Base-by-base conservation (phyloP, 2,888 invertebrate genomes). In the Pyrgus malvae region DNA sequence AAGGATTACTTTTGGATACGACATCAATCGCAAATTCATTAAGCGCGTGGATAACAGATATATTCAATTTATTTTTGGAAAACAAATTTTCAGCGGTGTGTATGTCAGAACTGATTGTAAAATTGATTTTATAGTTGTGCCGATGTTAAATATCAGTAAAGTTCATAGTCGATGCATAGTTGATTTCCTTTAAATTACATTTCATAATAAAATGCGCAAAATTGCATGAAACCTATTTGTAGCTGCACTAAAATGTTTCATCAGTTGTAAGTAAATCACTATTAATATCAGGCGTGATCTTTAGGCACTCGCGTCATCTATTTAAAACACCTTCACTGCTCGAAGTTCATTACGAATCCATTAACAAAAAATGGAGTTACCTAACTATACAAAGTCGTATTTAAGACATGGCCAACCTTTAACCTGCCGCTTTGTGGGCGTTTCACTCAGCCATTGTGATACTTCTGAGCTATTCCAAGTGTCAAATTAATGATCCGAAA, bases 401-500 rank as follows among this genome's bases (percentile, higher is more conserved):
- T 74, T 73, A 75, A 76, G 72, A 80, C 74, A 78, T 72, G 64
- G 69, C 65, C 73, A 74, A 85, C 87, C 86, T 87, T 79, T 88
- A 78, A 86, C 87, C 87, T 75, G 73, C 63, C 69, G 76, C 68
- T 74, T 79, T 71, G 83, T 83, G 76, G 86, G 86, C 83, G 85
- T 74, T 65, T 64, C 73, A 46, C 65, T 66, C 63, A 64, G 70
- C 74, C 78, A 75, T 79, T 81, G 82, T 82, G 80, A 79, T 76
- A 76, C 78, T 78, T 75, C 73, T 68, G 69, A 76, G 75, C 74
- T 74, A 79, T 80, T 79, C 71, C 72, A 70, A 82, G 83, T 86
- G 87, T 88, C 88, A 85, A 85, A 86, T 87, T 87, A 87, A 87
- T 87, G 85, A 83, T 82, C 74, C 79, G 80, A 78, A 82, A 78